Evolutionary conservation across 1,140 invertebrate species (phyloP), one percentile per base, ranked within the genome.

Genomic region (Zaprionus nigranus): DNA sequence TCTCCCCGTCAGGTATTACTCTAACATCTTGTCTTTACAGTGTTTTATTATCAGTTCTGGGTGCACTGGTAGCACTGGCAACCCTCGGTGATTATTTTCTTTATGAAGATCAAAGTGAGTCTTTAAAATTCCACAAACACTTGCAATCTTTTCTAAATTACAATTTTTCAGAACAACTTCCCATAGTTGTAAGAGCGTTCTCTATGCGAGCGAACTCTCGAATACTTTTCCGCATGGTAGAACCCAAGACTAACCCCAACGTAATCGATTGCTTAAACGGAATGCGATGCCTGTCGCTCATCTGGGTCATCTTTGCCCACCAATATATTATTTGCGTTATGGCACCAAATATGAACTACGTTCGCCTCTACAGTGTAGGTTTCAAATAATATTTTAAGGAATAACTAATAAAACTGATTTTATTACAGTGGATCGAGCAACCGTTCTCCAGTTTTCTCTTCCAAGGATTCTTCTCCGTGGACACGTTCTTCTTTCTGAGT

Each of bases 401-500:
- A 30, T 7, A 0, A 1, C n/a, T 43, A 11, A 1, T 36, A 15
- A 53, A 6, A 6, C 4, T 20, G 1, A 15, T 36, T 58, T n/a
- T 0, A 20, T 9, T 17, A 34, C 24, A 81, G 81, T 93, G 43
- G 94, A 78, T 15, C 68, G 91, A 40, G 82, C 94, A 51, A 74
- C 94, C 34, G 93, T 95, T n/a, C 66, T 93, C 94, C 5, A 94
- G 94, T 66, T 93, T 95, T 17, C 76, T 93, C 3, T 62, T 94
- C 3, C 94, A 94, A 79, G 94, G 94, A 3, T 93, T 94, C 0
- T 92, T 96, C 3, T 90, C 96, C 5, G 96, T 96, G 5, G 96
- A 96, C 74, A 95, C 95, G 15, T 96, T 96, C 90, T 93, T 96
- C 43, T 93, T 96, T 62, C 83, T 96, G 2, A 95, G 95, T 83